A percentile compares a stretch with the other conserved stretches of the same genome.
Conservation (phyloP, 2,888 invertebrate genomes). For the Erebia aethiops region DNA sequence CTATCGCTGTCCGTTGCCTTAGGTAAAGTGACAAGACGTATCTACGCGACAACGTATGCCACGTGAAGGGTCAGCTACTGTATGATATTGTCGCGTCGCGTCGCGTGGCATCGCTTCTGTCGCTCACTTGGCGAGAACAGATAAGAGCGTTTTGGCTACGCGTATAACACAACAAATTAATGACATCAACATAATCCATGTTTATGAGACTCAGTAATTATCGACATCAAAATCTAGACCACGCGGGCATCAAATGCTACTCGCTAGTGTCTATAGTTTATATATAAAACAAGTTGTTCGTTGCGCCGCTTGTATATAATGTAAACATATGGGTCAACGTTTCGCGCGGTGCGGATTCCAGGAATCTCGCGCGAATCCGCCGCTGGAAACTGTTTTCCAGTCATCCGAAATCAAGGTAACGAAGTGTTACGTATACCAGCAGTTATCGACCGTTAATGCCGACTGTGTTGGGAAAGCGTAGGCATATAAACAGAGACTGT, state of each 20-base stretch:
- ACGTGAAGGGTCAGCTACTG: too few relatives aligned
- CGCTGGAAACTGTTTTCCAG: slow-evolving; percentile 44
- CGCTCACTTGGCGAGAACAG: too few relatives aligned
- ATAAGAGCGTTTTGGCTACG: too few relatives aligned
- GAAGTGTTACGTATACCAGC: slow-evolving; percentile 12
- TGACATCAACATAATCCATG: too few relatives aligned
- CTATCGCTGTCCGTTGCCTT: too few relatives aligned
- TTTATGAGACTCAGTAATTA: too few relatives aligned
- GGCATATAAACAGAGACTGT: too few relatives aligned
- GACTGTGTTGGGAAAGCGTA: neutral
- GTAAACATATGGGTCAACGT: slow-evolving; percentile 71
- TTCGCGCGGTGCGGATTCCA: slow-evolving; percentile 57
- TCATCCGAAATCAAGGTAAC: slow-evolving; percentile 41
- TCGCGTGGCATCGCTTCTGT: too few relatives aligned
- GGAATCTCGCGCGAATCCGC: slow-evolving; percentile 51
- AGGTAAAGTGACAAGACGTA: too few relatives aligned
- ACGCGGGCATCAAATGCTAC: neutral
- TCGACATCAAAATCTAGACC: slow-evolving; percentile 6
- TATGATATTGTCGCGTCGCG: too few relatives aligned
- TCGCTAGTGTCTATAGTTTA: slow-evolving; percentile 16
- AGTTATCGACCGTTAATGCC: slow-evolving; percentile 5
- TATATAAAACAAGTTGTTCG: slow-evolving; percentile 20
- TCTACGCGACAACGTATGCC: too few relatives aligned
- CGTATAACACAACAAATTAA: too few relatives aligned
- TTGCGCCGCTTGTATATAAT: slow-evolving; percentile 40